Evolutionary conservation across 2,797 vertebrate genomes (phyloP).

Genomic region (Tokudaia tokunoshimensis): DNA sequence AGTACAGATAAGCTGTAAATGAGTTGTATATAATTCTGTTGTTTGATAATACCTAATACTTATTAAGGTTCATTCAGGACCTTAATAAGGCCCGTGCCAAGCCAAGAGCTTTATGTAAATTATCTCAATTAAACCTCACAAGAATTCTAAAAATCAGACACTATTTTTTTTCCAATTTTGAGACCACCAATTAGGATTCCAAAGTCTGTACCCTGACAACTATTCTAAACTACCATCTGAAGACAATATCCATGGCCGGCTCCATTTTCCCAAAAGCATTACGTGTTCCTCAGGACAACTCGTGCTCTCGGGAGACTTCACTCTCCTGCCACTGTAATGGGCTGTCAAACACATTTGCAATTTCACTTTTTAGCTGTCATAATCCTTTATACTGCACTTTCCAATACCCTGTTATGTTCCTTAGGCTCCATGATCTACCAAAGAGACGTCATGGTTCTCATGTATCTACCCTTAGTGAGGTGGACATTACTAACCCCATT

Average conservation of each 20-base stretch:
- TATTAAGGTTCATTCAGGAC: neutral
- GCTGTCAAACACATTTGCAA: neutral
- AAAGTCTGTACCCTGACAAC: neutral
- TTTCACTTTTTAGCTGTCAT: neutral
- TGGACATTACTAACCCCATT: neutral
- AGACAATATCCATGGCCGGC: neutral
- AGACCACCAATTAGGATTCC: slow-evolving; percentile 35
- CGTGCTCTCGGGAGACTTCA: neutral
- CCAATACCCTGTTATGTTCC: neutral
- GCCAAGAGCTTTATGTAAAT: slow-evolving; percentile 1
- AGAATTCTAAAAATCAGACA: neutral
- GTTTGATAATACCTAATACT: neutral
- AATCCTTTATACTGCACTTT: neutral
- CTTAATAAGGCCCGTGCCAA: neutral
- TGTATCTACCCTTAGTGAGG: neutral
- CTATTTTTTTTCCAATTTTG: slow-evolving; percentile 15
- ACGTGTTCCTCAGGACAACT: neutral
- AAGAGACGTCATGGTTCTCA: neutral
- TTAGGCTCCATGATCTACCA: neutral
- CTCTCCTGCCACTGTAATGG: neutral
- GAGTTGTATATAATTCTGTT: neutral
- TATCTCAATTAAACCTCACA: slow-evolving; percentile 24
- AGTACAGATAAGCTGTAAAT: neutral
- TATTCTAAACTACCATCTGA: neutral
- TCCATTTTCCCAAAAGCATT: neutral